Percentiles rank a stretch among this genome's conserved stretches.
phyloP scores from a whole-genome alignment of 2,888 invertebrate genomes.

The Omphaloscelis lunosa region DNA sequence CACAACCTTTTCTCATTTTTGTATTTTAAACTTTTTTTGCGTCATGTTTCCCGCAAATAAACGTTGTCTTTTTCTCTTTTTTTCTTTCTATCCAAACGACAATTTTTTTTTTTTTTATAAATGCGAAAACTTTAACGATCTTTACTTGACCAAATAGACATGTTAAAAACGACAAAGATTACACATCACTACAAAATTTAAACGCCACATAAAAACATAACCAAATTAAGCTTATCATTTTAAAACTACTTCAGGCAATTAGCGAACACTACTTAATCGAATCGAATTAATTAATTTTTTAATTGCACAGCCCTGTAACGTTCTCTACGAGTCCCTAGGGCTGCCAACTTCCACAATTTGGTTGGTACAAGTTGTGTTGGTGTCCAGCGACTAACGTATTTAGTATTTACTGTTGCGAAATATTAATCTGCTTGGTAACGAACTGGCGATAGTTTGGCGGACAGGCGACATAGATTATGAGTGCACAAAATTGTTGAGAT shows the following conservation, averaged over 20 bases:
- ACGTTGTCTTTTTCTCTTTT: no score
- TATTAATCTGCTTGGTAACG: constrained; percentile 88
- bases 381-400: constrained; percentile 88
- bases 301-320: constrained; percentile 70
- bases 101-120: not conserved
- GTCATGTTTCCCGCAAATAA: no score
- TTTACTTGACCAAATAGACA: not conserved
- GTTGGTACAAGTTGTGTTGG: constrained; percentile 80
- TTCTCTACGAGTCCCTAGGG: constrained; percentile 78
- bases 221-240: constrained; percentile 55
- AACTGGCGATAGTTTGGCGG: constrained; percentile 83
- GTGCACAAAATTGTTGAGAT: constrained; percentile 57
- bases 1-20: no score
- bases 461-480: constrained; percentile 75
- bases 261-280: constrained; percentile 61
- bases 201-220: constrained; percentile 39
- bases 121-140: not conserved
- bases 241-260: constrained; percentile 58
- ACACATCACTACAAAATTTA: constrained; percentile 22
- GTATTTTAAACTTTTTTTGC: no score
- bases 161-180: constrained; percentile 8
- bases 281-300: constrained; percentile 66
- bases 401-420: constrained; percentile 89
- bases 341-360: constrained; percentile 88
- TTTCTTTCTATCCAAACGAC: not conserved